Percentiles rank a stretch among this genome's conserved stretches.
These are phyloP conservation scores for Shinisaurus crocodilurus DNA, from an alignment of 2,113 vertebrate species.

Conservation along the genomic window DNA sequence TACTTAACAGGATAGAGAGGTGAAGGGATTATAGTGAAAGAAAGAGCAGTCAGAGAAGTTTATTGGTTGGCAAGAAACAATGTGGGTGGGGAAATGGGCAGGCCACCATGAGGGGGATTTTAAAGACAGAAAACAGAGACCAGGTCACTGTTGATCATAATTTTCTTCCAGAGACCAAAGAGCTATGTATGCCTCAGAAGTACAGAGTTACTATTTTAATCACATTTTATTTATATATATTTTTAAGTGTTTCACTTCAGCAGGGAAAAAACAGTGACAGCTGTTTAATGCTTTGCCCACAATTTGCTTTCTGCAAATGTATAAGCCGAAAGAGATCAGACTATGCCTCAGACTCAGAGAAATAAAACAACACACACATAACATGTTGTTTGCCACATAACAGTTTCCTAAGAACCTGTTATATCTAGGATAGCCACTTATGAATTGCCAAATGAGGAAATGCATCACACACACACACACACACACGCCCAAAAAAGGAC, in stretches of 20 bases:
- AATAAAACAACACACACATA: background rate
- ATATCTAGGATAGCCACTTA: too few species aligned
- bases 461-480: too few species aligned
- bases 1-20: background rate
- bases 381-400: background rate
- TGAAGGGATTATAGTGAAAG: background rate
- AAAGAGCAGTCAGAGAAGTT: slow-evolving; percentile 8
- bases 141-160: background rate
- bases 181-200: slow-evolving; percentile 9
- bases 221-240: background rate
- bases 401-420: background rate
- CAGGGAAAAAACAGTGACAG: background rate
- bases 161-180: background rate
- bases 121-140: slow-evolving; percentile 6
- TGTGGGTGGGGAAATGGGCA: background rate
- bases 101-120: background rate
- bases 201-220: background rate
- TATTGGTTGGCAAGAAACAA: background rate
- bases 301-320: background rate
- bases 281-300: background rate
- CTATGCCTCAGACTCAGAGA: background rate
- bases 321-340: background rate
- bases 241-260: background rate
- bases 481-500: too few species aligned
- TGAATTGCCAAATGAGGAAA: too few species aligned